Conservation (phyloP, 2,113 vertebrate genomes). For the Leptobrachium leishanense region DNA sequence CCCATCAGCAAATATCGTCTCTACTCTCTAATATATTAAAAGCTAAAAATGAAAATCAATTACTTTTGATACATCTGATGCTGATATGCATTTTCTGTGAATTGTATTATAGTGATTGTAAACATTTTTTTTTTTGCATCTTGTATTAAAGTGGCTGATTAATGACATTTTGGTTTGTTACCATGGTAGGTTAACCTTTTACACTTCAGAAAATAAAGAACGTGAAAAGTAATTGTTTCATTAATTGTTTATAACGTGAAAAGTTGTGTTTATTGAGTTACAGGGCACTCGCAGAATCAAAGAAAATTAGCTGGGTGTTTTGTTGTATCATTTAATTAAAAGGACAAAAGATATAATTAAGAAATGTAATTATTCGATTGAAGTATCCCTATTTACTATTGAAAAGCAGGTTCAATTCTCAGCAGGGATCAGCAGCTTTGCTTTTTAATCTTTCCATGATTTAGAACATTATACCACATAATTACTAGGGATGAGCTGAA, state of each 20-base stretch:
- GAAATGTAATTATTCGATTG: too few relatives aligned
- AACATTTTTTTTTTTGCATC: slow-evolving; percentile 30
- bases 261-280: too few relatives aligned
- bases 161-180: slow-evolving; percentile 28
- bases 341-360: too few relatives aligned
- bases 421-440: too few relatives aligned
- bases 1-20: neutral
- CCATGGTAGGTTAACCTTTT: slow-evolving; percentile 26
- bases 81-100: slow-evolving; percentile 22
- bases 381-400: too few relatives aligned
- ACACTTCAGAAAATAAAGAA: neutral
- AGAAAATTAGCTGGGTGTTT: too few relatives aligned
- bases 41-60: slow-evolving; percentile 22
- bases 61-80: slow-evolving; percentile 16
- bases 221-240: neutral
- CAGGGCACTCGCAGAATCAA: too few relatives aligned
- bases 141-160: slow-evolving; percentile 4
- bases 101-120: slow-evolving; percentile 16
- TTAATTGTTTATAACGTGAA: neutral
- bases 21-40: neutral
- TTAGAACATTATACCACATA: too few relatives aligned
- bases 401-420: too few relatives aligned
- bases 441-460: too few relatives aligned
- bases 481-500: too few relatives aligned
- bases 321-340: too few relatives aligned